Evolutionary conservation across 2,888 invertebrate species (phyloP), one percentile per base, ranked within the genome.

Genomic region (Pollenia labialis): DNA sequence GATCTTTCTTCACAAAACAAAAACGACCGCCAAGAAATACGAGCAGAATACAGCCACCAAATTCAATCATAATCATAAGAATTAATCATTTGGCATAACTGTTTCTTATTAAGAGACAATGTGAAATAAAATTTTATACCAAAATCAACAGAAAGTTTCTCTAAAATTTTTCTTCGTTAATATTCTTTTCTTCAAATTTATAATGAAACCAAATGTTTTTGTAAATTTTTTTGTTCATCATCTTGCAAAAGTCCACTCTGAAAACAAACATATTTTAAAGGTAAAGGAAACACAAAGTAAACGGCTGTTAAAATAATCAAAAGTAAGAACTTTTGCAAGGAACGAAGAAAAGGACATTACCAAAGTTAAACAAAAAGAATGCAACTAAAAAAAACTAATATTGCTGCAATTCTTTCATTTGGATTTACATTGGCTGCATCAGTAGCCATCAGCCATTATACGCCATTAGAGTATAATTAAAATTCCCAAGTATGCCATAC

Each of bases 401-500:
- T 56, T 56, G 14, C 23, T 62, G 40, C 56, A 88, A 88, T 89
- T 87, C 32, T 88, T 88, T 88, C 89, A 32, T 88, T 40, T 56
- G 71, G 23, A 48, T 69, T 69, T 82, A 42, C 68, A 81, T 58
- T 81, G 81, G 76, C 88, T 86, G 89, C 85, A 88, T 84, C 88
- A 88, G 76, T 76, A 54, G 85, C 85, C 81, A 79, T 48, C 72
- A 90, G 89, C 90, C 89, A 90, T 91, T 91, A 90, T 90, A 89
- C 89, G 90, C 91, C 91, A 91, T 91, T 92, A 90, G 91, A 90
- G 91, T 90, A 90, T 91, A 92, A 92, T 92, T 92, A 92, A 92
- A 92, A 91, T 91, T 90, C 90, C 91, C 90, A 89, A 91, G 91
- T 89, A 90, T 62, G 66, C 71, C 54, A 84, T 68, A 89, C 88